These are phyloP conservation scores for Athalia rosae DNA, from an alignment of 2,888 invertebrate genomes.

Conservation along the genomic window DNA sequence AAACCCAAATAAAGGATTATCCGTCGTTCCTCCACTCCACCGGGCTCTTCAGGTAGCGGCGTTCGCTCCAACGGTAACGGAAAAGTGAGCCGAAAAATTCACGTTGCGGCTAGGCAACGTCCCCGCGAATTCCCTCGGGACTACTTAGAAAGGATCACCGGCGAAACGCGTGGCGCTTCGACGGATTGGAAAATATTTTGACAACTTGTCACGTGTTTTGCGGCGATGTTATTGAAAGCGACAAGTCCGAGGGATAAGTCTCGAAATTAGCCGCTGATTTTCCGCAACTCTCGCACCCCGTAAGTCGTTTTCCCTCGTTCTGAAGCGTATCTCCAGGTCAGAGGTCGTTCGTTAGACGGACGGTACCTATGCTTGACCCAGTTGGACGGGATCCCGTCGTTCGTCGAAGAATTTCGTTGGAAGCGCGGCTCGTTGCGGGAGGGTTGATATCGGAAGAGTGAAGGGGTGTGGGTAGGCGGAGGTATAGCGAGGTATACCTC, in stretches of 20 bases:
- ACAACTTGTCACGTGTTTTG: neutral
- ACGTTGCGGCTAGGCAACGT: neutral
- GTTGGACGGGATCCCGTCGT: neutral
- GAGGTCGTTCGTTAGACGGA: neutral
- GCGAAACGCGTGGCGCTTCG: neutral
- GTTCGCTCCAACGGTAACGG: slow-evolving; percentile 7
- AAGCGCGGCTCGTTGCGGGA: too few species aligned
- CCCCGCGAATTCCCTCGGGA: neutral
- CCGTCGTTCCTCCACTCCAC: slow-evolving; percentile 48
- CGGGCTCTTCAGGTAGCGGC: slow-evolving; percentile 32
- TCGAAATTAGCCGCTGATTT: neutral
- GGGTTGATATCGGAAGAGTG: neutral
- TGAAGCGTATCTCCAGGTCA: too few species aligned
- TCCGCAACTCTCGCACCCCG: too few species aligned
- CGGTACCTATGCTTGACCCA: neutral
- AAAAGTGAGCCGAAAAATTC: slow-evolving; percentile 2
- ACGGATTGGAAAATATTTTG: slow-evolving; percentile 24
- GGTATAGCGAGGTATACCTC: slow-evolving; percentile 7
- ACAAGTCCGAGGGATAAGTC: neutral
- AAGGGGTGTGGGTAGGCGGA: neutral
- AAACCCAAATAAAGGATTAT: slow-evolving; percentile 59
- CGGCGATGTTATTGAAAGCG: neutral
- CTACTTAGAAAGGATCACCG: neutral
- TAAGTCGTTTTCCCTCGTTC: too few species aligned
- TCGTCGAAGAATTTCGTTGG: too few species aligned